phyloP scores from a whole-genome alignment of 2,113 vertebrate genomes.

The Atherinomorus stipes region DNA sequence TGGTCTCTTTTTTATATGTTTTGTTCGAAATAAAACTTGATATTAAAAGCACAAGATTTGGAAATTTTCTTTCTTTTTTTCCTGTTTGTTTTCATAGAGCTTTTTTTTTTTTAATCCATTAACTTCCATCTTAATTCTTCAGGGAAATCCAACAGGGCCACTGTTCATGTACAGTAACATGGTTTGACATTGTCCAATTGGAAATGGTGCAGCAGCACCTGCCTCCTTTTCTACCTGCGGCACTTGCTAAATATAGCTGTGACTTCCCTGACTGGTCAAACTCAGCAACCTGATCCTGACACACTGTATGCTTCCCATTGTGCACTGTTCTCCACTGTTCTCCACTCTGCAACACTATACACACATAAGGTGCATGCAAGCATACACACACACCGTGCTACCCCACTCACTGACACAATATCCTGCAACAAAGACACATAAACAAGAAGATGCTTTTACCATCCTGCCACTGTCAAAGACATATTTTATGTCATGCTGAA shows the following conservation, averaged over 20 bases:
- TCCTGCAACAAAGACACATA: constrained; percentile 10
- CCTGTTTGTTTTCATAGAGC: neutral
- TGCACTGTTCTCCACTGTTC: constrained; percentile 38
- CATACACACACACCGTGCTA: constrained; percentile 7
- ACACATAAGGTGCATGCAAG: constrained; percentile 31
- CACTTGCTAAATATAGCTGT: constrained; percentile 65
- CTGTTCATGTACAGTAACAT: neutral
- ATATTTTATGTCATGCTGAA: neutral
- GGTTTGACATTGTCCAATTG: constrained; percentile 22
- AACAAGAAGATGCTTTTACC: constrained; percentile 24
- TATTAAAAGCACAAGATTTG: constrained; percentile 32
- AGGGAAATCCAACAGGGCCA: neutral
- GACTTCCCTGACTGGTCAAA: constrained; percentile 47
- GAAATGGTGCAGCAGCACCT: constrained; percentile 5
- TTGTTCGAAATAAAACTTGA: constrained; percentile 69
- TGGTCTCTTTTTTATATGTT: constrained; percentile 29
- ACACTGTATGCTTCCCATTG: constrained; percentile 63
- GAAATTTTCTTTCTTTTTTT: neutral
- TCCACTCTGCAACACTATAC: constrained; percentile 68
- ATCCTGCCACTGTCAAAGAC: constrained; percentile 11
- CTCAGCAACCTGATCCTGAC: constrained; percentile 68
- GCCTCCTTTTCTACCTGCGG: constrained; percentile 22
- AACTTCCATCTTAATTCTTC: neutral
- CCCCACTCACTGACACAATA: constrained; percentile 32
- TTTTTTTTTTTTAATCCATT: neutral